Conservation (phyloP, 1,140 invertebrate species). For the Drosophila repleta region DNA sequence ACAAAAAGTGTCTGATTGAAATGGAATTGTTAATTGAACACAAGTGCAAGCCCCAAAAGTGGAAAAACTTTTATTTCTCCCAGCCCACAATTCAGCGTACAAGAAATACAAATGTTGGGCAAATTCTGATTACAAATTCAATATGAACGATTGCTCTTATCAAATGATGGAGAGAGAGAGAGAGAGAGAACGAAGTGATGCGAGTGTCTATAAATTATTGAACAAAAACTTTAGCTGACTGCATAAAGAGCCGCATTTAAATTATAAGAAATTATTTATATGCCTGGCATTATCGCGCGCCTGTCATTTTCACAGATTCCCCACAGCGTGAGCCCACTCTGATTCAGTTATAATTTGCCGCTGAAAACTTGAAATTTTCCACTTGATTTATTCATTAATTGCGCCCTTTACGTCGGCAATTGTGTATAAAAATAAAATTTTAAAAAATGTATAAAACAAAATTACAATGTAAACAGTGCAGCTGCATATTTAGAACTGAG, state of each 20-base stretch:
- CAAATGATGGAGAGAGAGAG: not conserved
- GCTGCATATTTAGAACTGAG: not conserved
- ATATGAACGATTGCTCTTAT: not conserved
- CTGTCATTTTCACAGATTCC: constrained; percentile 9
- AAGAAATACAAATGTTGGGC: too few species aligned
- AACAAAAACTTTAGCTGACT: too few species aligned
- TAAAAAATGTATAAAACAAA: not conserved
- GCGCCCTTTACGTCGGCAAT: constrained; percentile 30
- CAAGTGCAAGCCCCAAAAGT: not conserved
- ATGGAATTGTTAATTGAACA: not conserved
- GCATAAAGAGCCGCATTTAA: too few species aligned
- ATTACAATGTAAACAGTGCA: constrained; percentile 11
- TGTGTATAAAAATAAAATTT: constrained; percentile 13
- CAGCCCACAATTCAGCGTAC: too few species aligned
- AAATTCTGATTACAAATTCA: not conserved
- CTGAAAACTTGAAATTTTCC: constrained; percentile 61
- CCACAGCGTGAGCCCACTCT: constrained; percentile 1
- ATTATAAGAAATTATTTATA: not conserved
- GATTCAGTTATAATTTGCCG: constrained; percentile 27
- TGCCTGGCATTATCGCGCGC: constrained; percentile 8
- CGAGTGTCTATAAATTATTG: too few species aligned
- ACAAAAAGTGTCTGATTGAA: constrained; percentile 18
- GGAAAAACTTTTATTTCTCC: not conserved
- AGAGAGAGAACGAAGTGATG: not conserved
- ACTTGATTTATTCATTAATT: constrained; percentile 62